Evolutionary conservation across 2,797 vertebrate species (phyloP).

Genomic region (Enoplosus armatus): DNA sequence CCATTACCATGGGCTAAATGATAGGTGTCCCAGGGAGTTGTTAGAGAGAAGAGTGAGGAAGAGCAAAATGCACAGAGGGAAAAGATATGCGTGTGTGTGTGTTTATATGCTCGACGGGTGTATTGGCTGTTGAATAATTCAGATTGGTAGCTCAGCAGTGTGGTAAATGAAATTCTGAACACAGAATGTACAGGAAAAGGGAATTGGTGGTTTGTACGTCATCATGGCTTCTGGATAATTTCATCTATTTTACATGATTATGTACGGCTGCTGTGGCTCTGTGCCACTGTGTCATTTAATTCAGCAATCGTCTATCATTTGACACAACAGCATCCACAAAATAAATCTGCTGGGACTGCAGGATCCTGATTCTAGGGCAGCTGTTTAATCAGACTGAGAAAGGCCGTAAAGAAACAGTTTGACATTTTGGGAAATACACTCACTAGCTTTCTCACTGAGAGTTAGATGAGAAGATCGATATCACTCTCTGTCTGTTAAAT

Average conservation of each 20-base stretch:
- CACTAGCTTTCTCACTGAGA: not conserved
- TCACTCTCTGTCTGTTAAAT: not conserved
- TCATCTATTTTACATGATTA: slow-evolving; percentile 2
- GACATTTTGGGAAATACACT: not conserved
- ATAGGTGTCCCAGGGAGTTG: not conserved
- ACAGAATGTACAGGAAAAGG: not conserved
- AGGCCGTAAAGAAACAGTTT: not conserved
- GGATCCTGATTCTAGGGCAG: not conserved
- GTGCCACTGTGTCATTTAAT: not conserved
- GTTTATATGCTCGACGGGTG: slow-evolving; percentile 18
- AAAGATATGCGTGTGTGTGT: not conserved
- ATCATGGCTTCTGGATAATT: slow-evolving; percentile 5
- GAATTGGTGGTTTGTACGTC: not conserved
- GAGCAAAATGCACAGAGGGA: not conserved
- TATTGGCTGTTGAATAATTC: slow-evolving; percentile 26
- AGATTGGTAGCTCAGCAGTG: slow-evolving; percentile 1
- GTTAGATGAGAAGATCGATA: slow-evolving; percentile 10
- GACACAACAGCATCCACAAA: not conserved
- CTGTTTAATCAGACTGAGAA: slow-evolving; percentile 22
- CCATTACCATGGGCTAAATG: slow-evolving; percentile 24
- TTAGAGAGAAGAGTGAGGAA: not conserved
- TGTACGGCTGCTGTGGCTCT: not conserved
- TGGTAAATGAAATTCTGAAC: slow-evolving; percentile 2
- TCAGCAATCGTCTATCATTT: not conserved
- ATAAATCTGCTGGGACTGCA: slow-evolving; percentile 13